Percentiles rank a stretch among this genome's conserved stretches.
These are phyloP conservation scores for Arion vulgaris DNA, from an alignment of 1,140 invertebrate species.

Conservation along the genomic window DNA sequence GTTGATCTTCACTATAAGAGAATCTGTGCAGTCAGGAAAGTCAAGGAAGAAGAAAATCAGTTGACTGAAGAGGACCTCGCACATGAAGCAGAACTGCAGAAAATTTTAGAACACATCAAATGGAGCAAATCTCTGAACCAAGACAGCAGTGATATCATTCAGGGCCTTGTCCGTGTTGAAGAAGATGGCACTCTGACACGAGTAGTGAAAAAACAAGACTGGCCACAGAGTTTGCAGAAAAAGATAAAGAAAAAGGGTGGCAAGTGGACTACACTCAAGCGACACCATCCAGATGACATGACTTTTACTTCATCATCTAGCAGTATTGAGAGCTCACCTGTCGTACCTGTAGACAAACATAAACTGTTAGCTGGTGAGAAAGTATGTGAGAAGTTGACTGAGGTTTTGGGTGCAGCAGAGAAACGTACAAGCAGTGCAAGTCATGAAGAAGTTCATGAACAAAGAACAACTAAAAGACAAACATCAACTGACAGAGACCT, in stretches of 20 bases:
- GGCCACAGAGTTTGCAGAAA: neutral
- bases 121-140: conserved; percentile 48
- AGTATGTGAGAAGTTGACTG: neutral
- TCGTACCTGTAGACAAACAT: neutral
- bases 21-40: conserved; percentile 59
- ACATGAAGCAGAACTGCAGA: conserved; percentile 49
- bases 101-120: conserved; percentile 50
- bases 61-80: conserved; percentile 49
- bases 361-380: neutral
- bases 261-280: conserved; percentile 25
- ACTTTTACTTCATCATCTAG: neutral
- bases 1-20: conserved; percentile 57
- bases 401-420: neutral
- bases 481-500: neutral
- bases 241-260: conserved; percentile 21
- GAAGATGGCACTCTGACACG: conserved; percentile 34
- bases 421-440: neutral
- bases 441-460: neutral
- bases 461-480: neutral
- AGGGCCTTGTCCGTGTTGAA: conserved; percentile 34
- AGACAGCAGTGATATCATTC: conserved; percentile 47
- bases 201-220: conserved; percentile 14
- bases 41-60: conserved; percentile 40
- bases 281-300: neutral
- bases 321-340: neutral